A percentile compares a stretch with the other conserved stretches of the same genome.
These are phyloP conservation scores for Taeniopygia guttata DNA, from an alignment of 2,797 vertebrate genomes.

Conservation along the genomic window DNA sequence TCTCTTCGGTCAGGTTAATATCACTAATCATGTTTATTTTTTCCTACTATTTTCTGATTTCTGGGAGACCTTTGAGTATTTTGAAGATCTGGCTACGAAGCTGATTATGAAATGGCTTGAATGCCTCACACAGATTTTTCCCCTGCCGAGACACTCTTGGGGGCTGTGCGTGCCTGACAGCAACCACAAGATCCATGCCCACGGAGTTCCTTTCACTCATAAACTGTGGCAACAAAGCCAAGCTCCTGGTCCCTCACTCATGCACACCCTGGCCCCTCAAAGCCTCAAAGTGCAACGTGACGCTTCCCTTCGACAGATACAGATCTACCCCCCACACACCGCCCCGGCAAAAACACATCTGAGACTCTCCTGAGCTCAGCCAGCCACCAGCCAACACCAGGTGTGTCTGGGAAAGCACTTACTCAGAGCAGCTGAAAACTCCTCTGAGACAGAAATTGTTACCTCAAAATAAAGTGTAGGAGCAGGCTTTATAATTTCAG, in stretches of 20 bases:
- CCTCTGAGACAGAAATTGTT: background rate
- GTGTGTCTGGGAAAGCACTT: slow-evolving; percentile 20
- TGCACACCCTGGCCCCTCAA: background rate
- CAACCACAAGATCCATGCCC: background rate
- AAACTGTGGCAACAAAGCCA: background rate
- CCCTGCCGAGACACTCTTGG: background rate
- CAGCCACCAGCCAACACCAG: slow-evolving; percentile 44
- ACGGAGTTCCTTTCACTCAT: background rate
- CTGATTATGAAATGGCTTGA: background rate
- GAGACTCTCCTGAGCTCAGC: slow-evolving; percentile 6
- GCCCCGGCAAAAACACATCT: slow-evolving; percentile 61
- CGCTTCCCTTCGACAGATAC: slow-evolving; percentile 65
- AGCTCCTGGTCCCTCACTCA: background rate
- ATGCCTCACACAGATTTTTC: background rate
- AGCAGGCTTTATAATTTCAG: background rate
- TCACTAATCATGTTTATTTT: background rate
- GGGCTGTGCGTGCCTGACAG: background rate
- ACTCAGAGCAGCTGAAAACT: background rate
- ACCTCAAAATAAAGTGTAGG: background rate
- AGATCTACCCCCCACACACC: slow-evolving; percentile 70
- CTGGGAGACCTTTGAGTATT: background rate
- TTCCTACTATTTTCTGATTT: background rate
- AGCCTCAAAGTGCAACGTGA: slow-evolving; percentile 8
- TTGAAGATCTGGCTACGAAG: background rate
- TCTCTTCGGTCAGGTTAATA: background rate